Conservation (phyloP, 2,113 vertebrate species). For the Microtus montanus region DNA sequence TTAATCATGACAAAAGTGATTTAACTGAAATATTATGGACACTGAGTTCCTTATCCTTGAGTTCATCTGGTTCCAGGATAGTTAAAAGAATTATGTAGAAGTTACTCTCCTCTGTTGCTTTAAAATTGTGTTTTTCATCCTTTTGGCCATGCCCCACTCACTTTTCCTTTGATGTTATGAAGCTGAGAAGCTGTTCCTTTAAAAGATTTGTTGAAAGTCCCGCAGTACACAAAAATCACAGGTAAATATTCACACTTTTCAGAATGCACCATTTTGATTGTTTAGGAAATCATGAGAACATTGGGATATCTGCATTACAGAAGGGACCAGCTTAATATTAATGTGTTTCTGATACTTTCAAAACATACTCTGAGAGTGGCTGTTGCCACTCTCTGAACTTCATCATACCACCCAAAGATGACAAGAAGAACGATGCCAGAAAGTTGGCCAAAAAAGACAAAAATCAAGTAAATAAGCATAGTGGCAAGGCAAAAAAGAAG, state of each 20-base stretch:
- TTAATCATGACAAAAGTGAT: neutral
- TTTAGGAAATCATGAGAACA: too few species aligned
- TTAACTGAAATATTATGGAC: neutral
- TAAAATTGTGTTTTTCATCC: neutral
- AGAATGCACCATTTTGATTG: neutral
- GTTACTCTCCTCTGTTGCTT: neutral
- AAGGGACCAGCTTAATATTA: neutral
- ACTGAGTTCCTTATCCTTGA: neutral
- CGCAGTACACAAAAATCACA: neutral
- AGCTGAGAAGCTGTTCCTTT: neutral
- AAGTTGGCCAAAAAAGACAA: neutral
- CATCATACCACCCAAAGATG: too few species aligned
- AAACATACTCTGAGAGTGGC: neutral
- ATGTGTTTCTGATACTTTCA: neutral
- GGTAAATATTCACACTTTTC: neutral
- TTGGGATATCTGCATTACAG: neutral
- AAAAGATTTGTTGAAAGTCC: neutral
- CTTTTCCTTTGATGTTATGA: conserved; percentile 28
- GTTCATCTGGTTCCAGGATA: neutral
- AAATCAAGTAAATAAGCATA: neutral
- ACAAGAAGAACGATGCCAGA: too few species aligned
- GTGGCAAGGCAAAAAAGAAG: neutral
- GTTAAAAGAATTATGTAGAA: neutral
- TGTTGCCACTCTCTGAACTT: rapidly evolving
- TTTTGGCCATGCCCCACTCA: neutral